Evolutionary conservation across 2,888 invertebrate species (phyloP).

Genomic region (Cephus rjabovi): DNA sequence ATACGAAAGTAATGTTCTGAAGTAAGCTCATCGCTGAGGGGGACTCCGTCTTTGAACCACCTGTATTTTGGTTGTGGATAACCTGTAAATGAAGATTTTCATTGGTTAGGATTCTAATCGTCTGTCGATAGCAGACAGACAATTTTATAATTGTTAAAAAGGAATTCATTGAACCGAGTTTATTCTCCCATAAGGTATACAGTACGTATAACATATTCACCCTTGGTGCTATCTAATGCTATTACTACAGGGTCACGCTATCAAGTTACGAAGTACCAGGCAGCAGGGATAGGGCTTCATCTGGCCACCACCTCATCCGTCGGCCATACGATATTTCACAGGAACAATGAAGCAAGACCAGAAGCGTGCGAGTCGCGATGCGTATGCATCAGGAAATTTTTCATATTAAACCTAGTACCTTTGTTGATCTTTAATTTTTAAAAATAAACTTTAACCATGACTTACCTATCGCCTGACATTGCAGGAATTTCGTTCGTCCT

Average conservation of each 20-base stretch:
- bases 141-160: not conserved
- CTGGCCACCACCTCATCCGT: constrained; percentile 53
- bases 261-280: constrained; percentile 49
- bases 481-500: constrained; percentile 90
- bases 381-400: not conserved
- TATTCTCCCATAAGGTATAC: not conserved
- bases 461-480: constrained; percentile 90
- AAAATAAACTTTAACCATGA: constrained; percentile 5
- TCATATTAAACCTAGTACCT: not conserved
- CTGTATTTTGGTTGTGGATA: constrained; percentile 92
- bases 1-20: constrained; percentile 85
- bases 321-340: constrained; percentile 51
- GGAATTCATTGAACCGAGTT: not conserved
- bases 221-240: constrained; percentile 48
- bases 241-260: constrained; percentile 56
- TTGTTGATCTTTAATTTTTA: not conserved
- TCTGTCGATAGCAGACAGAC: not conserved
- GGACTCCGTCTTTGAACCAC: constrained; percentile 89
- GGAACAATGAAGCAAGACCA: constrained; percentile 34
- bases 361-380: not conserved
- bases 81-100: constrained; percentile 70
- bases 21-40: constrained; percentile 82
- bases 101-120: not conserved
- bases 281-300: constrained; percentile 49
- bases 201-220: constrained; percentile 18